Base-by-base conservation (phyloP, 2,888 invertebrate genomes). In the Nudaria mundana region DNA sequence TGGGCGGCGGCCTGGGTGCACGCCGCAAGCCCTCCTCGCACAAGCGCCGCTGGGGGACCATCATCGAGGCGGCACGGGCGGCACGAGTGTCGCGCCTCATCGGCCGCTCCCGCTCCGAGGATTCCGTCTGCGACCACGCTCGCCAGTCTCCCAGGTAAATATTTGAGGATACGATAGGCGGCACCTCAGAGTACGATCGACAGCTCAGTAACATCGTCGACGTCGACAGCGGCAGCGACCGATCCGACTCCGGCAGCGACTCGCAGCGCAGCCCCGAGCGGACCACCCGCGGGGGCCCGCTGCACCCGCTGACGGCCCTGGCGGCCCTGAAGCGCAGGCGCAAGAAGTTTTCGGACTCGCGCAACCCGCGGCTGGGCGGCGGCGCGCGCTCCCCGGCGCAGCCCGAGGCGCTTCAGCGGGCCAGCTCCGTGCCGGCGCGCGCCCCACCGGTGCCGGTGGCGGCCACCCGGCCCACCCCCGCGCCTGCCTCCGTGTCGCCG, bases 61-160 rank as follows among this genome's bases (percentile, higher is more conserved):
- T 96, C 46, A 96, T 96, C 71, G 96, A 96, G 73, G 96, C 96
- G 30, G 95, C 96, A 26, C 94, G 94, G 67, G 92, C 93, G 45
- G 95, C 95, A 16, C 91, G 93, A 63, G 94, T 96, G 32, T 93
- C 94, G 15, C 91, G 94, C 49, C 91, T 96, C 63, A 94, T 96
- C 52, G 95, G 95, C 18, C 91, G 94, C 55, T 93, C 93, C 30
- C 72, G 87, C 51, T 96, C 96, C 2, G 96, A 96, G 79, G 96
- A 96, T 76, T 96, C 96, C 6, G 95, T 96, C 35, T 91, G 91
- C 68, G 90, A 90, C 49, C 89, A 62, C 89, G 91, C 72, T 71
- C 65, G 91, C 85, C 70, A 92, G 87, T 73, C 92, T 89, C 47
- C 84, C 48, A 79, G 86, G 86, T 83, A 37, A 28, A 20, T 8